These are phyloP conservation scores for Tragelaphus strepsiceros DNA, from an alignment of 2,113 vertebrate species.

Conservation along the genomic window DNA sequence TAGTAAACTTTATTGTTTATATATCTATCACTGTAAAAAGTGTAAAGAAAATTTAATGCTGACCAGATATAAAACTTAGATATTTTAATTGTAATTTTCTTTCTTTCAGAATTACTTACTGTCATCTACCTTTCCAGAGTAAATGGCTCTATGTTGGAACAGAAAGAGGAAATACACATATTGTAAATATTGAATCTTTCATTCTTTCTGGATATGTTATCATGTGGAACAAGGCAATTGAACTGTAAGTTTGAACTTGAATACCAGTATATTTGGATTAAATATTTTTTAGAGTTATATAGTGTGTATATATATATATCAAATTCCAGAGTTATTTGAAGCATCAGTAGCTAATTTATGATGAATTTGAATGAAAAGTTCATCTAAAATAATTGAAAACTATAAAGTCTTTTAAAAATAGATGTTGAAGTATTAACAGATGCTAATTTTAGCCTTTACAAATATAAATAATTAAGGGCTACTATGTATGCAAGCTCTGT, in stretches of 20 bases:
- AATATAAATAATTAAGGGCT: background rate
- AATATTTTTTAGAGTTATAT: background rate
- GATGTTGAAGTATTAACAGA: background rate
- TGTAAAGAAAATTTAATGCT: conserved; percentile 46
- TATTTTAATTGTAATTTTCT: conserved; percentile 68
- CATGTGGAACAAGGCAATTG: conserved; percentile 99
- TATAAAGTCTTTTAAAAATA: conserved; percentile 18
- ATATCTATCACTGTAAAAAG: background rate
- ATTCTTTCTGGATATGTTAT: conserved; percentile 98
- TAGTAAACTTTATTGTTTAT: conserved; percentile 24
- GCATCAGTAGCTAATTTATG: background rate
- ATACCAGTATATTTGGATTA: conserved; percentile 31
- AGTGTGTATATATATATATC: background rate
- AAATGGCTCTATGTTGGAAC: conserved; percentile 99
- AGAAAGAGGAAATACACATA: conserved; percentile 97
- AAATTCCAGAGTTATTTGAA: conserved; percentile 10
- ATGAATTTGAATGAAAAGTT: conserved; percentile 21
- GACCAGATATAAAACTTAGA: conserved; percentile 42
- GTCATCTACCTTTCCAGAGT: conserved; percentile 98
- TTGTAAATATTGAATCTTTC: conserved; percentile 99
- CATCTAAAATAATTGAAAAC: conserved; percentile 14
- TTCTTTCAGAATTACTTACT: conserved; percentile 93
- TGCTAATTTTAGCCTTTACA: background rate
- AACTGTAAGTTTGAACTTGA: conserved; percentile 89
- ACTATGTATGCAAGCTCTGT: background rate